Conservation (phyloP, 1,140 invertebrate species). For the Elymnias hypermnestra region DNA sequence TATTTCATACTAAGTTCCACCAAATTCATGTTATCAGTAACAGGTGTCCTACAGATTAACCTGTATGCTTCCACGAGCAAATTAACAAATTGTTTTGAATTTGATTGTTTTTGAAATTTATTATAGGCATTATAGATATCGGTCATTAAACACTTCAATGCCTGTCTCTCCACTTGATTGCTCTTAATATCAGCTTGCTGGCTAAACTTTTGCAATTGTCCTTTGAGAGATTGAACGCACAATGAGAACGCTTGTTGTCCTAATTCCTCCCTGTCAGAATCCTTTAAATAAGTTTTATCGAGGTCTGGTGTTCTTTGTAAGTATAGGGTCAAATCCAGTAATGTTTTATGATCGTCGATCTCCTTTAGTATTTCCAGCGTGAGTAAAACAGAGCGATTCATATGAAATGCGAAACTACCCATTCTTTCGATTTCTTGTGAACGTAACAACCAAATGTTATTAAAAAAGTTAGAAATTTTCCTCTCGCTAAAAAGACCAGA, state of each 20-base stretch:
- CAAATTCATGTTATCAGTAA: slow-evolving; percentile 59
- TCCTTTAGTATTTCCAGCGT: slow-evolving; percentile 88
- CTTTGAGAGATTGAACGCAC: slow-evolving; percentile 80
- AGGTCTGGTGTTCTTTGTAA: slow-evolving; percentile 87
- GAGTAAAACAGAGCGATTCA: slow-evolving; percentile 89
- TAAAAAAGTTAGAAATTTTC: slow-evolving; percentile 92
- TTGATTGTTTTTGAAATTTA: slow-evolving; percentile 78
- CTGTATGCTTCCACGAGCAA: slow-evolving; percentile 80
- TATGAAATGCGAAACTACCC: slow-evolving; percentile 93
- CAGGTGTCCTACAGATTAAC: slow-evolving; percentile 42
- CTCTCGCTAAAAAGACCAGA: slow-evolving; percentile 90
- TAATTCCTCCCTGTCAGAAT: slow-evolving; percentile 86
- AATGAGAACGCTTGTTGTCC: slow-evolving; percentile 84
- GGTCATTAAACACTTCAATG: slow-evolving; percentile 74
- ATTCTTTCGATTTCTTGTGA: slow-evolving; percentile 92
- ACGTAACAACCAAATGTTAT: slow-evolving; percentile 95
- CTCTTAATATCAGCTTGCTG: slow-evolving; percentile 62
- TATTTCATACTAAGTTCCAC: slow-evolving; percentile 67
- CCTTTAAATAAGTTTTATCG: slow-evolving; percentile 90
- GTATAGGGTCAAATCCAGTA: slow-evolving; percentile 88
- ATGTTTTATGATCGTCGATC: slow-evolving; percentile 86
- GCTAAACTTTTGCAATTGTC: slow-evolving; percentile 62
- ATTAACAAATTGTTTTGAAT: slow-evolving; percentile 77
- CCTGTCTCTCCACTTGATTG: slow-evolving; percentile 61
- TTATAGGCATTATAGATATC: slow-evolving; percentile 81